Conservation (phyloP, 2,797 vertebrate genomes). For the Cossypha caffra region DNA sequence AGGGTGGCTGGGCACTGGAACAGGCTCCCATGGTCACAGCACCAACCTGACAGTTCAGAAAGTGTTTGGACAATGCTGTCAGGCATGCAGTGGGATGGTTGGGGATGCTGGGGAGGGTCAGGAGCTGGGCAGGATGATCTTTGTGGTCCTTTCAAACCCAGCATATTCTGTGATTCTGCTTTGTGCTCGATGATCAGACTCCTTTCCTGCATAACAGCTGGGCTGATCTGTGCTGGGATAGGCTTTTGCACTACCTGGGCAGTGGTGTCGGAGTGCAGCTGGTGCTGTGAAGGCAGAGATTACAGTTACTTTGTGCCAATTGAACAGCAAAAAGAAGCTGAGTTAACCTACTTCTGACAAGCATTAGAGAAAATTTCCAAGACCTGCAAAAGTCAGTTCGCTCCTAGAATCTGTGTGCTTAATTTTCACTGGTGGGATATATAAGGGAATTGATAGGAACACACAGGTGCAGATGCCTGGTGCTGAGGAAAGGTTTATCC, state of each 20-base stretch:
- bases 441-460: background rate
- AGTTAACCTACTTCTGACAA: background rate
- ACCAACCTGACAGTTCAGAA: background rate
- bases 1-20: background rate
- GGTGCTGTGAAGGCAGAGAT: background rate
- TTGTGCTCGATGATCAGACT: background rate
- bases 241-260: background rate
- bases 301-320: background rate
- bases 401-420: background rate
- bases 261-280: background rate
- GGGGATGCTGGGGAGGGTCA: background rate
- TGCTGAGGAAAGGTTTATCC: background rate
- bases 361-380: background rate
- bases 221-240: background rate
- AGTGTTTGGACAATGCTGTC: background rate
- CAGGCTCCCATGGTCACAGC: background rate
- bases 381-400: background rate
- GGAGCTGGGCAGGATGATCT: background rate
- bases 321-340: background rate
- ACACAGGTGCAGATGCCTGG: background rate
- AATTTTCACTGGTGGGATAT: background rate
- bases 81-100: background rate
- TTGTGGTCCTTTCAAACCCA: background rate
- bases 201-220: background rate
- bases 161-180: background rate